phyloP scores from a whole-genome alignment of 2,888 invertebrate species.

The Tridacna crocea region DNA sequence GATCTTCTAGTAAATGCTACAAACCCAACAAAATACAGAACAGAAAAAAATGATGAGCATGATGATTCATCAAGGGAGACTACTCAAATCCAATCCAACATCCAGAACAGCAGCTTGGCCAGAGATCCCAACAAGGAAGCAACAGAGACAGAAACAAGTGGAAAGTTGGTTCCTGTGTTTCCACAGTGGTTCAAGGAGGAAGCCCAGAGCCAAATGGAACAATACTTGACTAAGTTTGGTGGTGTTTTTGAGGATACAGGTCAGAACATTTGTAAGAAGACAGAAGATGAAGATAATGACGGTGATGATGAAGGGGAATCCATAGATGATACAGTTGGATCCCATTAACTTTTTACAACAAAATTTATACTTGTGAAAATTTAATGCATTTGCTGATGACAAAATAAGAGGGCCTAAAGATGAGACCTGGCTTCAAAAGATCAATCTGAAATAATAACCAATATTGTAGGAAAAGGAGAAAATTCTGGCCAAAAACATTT shows the following conservation, averaged over 20 bases:
- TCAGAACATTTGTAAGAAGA: neutral
- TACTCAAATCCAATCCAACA: neutral
- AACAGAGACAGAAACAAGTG: neutral
- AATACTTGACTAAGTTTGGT: slow-evolving; percentile 51
- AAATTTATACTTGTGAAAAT: no score
- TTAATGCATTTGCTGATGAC: no score
- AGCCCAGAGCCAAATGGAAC: slow-evolving; percentile 35
- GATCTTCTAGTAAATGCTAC: neutral
- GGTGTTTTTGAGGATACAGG: slow-evolving; percentile 42
- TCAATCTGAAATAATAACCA: no score
- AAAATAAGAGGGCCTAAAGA: no score
- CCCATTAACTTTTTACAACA: neutral
- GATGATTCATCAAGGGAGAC: slow-evolving; percentile 13
- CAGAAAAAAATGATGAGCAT: slow-evolving; percentile 1
- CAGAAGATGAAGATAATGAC: slow-evolving; percentile 40
- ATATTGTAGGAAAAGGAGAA: slow-evolving; percentile 1
- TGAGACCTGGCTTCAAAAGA: no score
- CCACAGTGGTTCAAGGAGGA: slow-evolving; percentile 44
- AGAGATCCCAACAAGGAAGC: neutral
- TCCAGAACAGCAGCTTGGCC: neutral
- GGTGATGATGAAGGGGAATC: slow-evolving; percentile 46
- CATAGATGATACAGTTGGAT: slow-evolving; percentile 17
- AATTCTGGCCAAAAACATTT: neutral
- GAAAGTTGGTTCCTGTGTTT: slow-evolving; percentile 14
- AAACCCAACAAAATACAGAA: neutral